phyloP scores from a whole-genome alignment of 2,888 invertebrate species.

The Lycia hirtaria region DNA sequence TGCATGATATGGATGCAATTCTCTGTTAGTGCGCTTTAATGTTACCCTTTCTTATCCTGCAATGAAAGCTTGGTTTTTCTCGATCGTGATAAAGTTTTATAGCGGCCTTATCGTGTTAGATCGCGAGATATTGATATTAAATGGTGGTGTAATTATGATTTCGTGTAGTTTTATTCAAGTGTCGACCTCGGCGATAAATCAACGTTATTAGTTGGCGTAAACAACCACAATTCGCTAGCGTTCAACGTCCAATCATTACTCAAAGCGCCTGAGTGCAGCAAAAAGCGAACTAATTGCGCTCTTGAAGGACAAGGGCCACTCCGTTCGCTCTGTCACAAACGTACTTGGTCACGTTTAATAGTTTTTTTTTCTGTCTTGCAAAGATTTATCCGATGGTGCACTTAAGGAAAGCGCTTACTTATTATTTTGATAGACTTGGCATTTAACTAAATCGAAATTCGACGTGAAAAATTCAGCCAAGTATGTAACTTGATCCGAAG shows the following conservation, averaged over 20 bases:
- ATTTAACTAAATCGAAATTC: conserved; percentile 9
- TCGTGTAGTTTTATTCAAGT: conserved; percentile 56
- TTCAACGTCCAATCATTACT: conserved; percentile 76
- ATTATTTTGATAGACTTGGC: conserved; percentile 27
- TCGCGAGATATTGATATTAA: conserved; percentile 51
- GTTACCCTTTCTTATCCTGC: conserved; percentile 48
- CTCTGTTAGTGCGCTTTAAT: conserved; percentile 57
- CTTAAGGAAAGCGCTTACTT: conserved; percentile 29
- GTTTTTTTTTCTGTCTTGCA: conserved; percentile 74
- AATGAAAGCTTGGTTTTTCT: conserved; percentile 30
- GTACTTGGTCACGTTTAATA: conserved; percentile 82
- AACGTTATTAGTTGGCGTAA: conserved; percentile 74
- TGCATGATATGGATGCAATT: conserved; percentile 65
- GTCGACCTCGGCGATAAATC: conserved; percentile 67
- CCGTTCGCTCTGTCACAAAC: conserved; percentile 69
- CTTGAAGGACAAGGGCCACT: conserved; percentile 81
- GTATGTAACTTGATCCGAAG: conserved; percentile 13
- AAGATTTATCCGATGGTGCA: conserved; percentile 49
- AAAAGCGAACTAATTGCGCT: conserved; percentile 82
- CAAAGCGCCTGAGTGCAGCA: conserved; percentile 78
- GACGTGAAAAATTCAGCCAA: neutral
- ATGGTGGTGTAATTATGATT: conserved; percentile 54
- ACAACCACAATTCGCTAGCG: conserved; percentile 69
- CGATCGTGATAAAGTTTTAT: conserved; percentile 35
- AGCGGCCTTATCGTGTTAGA: conserved; percentile 48